Conservation (phyloP, 1,140 invertebrate genomes). For the Physella acuta region DNA sequence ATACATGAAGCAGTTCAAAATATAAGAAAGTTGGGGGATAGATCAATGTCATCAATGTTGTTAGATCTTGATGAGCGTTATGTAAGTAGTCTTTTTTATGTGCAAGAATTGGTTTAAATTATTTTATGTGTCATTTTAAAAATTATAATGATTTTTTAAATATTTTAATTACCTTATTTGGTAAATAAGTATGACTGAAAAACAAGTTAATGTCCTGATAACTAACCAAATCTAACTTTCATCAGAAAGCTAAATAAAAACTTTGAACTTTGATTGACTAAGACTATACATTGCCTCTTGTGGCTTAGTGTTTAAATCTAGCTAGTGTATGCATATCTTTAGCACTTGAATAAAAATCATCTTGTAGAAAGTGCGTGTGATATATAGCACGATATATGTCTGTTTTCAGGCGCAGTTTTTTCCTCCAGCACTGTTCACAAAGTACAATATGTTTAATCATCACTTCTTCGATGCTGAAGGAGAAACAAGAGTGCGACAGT, state of each 20-base stretch:
- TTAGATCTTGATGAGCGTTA: slow-evolving; percentile 61
- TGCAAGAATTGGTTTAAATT: too few species aligned
- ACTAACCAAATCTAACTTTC: too few species aligned
- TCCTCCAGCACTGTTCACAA: slow-evolving; percentile 69
- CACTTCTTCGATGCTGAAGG: slow-evolving; percentile 73
- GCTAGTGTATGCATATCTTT: not conserved
- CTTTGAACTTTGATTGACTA: too few species aligned
- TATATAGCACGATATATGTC: not conserved
- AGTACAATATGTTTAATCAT: slow-evolving; percentile 89
- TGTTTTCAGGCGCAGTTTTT: slow-evolving; percentile 69
- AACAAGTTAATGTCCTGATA: too few species aligned
- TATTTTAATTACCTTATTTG: too few species aligned
- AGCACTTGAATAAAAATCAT: not conserved
- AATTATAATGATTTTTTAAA: too few species aligned
- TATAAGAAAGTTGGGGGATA: slow-evolving; percentile 9
- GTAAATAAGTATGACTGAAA: too few species aligned
- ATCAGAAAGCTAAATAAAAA: too few species aligned
- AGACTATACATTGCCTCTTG: too few species aligned
- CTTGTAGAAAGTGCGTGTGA: not conserved
- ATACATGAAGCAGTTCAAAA: slow-evolving; percentile 46
- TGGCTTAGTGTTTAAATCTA: too few species aligned
- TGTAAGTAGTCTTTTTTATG: slow-evolving; percentile 38
- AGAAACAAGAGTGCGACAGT: slow-evolving; percentile 65
- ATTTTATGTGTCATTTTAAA: too few species aligned
- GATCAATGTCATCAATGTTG: slow-evolving; percentile 66